Percentiles rank a stretch among this genome's conserved stretches.
Evolutionary conservation across 1,140 invertebrate genomes (phyloP).

Genomic region (Grapholita molesta): DNA sequence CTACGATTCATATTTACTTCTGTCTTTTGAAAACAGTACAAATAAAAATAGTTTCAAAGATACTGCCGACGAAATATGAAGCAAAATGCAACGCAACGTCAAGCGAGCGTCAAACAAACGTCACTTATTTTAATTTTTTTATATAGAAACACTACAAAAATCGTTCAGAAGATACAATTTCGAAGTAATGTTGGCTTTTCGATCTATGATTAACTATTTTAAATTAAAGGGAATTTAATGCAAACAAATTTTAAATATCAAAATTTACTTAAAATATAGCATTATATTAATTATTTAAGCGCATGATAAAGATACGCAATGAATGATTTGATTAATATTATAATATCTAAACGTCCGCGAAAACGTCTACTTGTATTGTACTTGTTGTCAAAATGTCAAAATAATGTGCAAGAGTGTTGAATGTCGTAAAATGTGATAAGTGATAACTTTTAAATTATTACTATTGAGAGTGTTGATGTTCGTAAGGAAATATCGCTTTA

Average conservation of each 20-base stretch:
- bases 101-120: background rate
- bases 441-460: background rate
- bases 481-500: background rate
- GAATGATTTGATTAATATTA: too few relatives aligned
- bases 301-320: too few relatives aligned
- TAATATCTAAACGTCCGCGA: background rate
- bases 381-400: background rate
- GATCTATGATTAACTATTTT: background rate
- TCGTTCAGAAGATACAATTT: background rate
- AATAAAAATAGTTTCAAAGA: background rate
- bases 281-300: too few relatives aligned
- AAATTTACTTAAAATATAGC: too few relatives aligned
- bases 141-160: background rate
- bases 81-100: background rate
- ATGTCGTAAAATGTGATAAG: background rate
- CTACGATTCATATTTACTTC: conserved; percentile 83
- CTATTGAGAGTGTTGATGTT: background rate
- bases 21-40: background rate
- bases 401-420: background rate
- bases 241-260: too few relatives aligned
- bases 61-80: background rate
- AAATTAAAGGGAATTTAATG: too few relatives aligned
- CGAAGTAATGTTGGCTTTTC: background rate
- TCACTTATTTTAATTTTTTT: background rate
- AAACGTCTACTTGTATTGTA: background rate